A percentile compares a stretch with the other conserved stretches of the same genome.
Evolutionary conservation across 92 coral and sea anemone species (phyloP).

Genomic region (Epizoanthus stellaris): DNA sequence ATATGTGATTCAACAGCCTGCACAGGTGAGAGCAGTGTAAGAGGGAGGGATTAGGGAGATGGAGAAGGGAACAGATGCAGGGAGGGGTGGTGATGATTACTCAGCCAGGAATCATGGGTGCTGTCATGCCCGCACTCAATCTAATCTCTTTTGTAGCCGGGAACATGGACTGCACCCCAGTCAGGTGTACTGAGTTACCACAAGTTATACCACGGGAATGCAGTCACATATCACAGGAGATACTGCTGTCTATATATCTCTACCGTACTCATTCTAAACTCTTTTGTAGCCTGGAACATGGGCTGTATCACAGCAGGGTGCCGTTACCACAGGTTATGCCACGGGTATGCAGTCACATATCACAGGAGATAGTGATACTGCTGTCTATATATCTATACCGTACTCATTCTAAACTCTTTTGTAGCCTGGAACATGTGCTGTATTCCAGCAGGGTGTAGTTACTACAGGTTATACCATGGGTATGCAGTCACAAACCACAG

Average conservation of each 20-base stretch:
- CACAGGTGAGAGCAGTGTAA: too few relatives aligned
- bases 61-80: too few relatives aligned
- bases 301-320: slow-evolving; percentile 2
- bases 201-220: background rate
- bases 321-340: background rate
- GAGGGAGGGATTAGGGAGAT: too few relatives aligned
- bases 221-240: background rate
- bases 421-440: slow-evolving; percentile 14
- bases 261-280: background rate
- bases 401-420: background rate
- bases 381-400: background rate
- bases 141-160: too few relatives aligned
- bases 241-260: background rate
- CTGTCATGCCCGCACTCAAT: too few relatives aligned
- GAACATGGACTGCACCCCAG: too few relatives aligned
- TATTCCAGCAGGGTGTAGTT: background rate
- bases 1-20: too few relatives aligned
- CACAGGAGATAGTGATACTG: background rate
- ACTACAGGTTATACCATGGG: background rate
- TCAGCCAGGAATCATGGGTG: too few relatives aligned
- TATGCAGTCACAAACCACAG: background rate
- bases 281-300: slow-evolving; percentile 11
- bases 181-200: background rate
- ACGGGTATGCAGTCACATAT: background rate
- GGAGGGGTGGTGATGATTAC: too few relatives aligned